Conservation (phyloP, 2,797 vertebrate species). For the Xerus rutilus region DNA sequence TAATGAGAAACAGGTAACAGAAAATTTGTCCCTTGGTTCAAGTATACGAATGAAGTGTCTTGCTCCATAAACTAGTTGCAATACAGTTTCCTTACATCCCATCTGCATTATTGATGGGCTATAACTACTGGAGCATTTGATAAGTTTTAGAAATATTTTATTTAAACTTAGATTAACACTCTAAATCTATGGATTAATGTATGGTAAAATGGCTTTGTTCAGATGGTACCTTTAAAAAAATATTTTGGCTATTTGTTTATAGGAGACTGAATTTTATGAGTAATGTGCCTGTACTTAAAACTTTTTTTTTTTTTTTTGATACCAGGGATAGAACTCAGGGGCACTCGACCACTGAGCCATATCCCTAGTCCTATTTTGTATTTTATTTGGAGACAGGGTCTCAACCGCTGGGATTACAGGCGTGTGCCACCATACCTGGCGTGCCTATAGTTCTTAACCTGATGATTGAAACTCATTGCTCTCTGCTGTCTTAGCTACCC, state of each 20-base stretch:
- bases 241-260: background rate
- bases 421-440: no score
- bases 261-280: background rate
- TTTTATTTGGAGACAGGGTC: no score
- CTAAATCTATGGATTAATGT: background rate
- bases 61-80: conserved; percentile 21
- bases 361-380: no score
- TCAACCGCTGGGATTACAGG: no score
- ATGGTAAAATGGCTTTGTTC: background rate
- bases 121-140: background rate
- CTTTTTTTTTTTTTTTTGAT: no score
- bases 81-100: background rate
- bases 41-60: background rate
- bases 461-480: background rate
- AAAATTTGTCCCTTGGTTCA: conserved; percentile 26
- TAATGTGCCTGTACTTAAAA: background rate
- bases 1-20: conserved; percentile 38
- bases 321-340: no score
- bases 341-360: no score
- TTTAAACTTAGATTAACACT: background rate
- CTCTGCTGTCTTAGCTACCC: background rate
- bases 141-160: conserved; percentile 18
- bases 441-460: background rate
- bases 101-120: background rate
- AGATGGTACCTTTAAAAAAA: background rate